A percentile compares a stretch with the other conserved stretches of the same genome.
Conservation (phyloP, 2,888 invertebrate genomes). For the Yponomeuta evonymella region DNA sequence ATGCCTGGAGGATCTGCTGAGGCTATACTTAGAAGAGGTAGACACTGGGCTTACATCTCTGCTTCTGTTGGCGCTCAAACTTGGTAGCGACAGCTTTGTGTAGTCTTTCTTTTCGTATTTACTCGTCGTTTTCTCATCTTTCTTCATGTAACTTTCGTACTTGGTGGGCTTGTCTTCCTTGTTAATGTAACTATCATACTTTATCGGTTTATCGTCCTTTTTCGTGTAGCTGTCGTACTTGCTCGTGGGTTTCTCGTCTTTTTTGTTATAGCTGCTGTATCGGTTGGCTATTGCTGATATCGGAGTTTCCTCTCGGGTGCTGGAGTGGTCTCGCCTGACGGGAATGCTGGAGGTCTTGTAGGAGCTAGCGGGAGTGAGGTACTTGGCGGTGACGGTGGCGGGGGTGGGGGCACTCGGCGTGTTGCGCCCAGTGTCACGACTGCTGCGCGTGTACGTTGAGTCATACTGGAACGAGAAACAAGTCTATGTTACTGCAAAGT, state of each 20-base stretch:
- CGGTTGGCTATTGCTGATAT: conserved; percentile 60
- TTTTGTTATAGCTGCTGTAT: conserved; percentile 48
- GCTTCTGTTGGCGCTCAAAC: conserved; percentile 53
- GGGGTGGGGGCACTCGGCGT: conserved; percentile 58
- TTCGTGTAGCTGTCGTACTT: conserved; percentile 16
- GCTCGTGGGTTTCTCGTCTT: conserved; percentile 30
- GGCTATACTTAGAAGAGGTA: conserved; percentile 56
- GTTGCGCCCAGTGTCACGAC: conserved; percentile 46
- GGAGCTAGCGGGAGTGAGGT: conserved; percentile 54
- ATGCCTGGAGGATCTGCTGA: conserved; percentile 61
- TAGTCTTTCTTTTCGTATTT: conserved; percentile 67
- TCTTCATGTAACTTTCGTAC: conserved; percentile 16
- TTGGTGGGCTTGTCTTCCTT: conserved; percentile 1
- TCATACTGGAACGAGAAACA: conserved; percentile 57
- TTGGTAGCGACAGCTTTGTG: conserved; percentile 56
- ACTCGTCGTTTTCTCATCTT: conserved; percentile 30
- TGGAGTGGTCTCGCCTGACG: conserved; percentile 48
- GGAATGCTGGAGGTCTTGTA: conserved; percentile 71
- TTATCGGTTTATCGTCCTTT: conserved; percentile 32
- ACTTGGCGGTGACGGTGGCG: conserved; percentile 66
- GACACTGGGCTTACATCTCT: conserved; percentile 76
- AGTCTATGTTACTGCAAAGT: background rate
- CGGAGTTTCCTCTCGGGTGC: conserved; percentile 55
- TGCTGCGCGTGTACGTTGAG: conserved; percentile 54
- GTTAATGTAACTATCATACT: conserved; percentile 32